Percentiles rank a stretch among this genome's conserved stretches.
phyloP scores from a whole-genome alignment of 1,140 invertebrate genomes.

The Anastrepha obliqua region DNA sequence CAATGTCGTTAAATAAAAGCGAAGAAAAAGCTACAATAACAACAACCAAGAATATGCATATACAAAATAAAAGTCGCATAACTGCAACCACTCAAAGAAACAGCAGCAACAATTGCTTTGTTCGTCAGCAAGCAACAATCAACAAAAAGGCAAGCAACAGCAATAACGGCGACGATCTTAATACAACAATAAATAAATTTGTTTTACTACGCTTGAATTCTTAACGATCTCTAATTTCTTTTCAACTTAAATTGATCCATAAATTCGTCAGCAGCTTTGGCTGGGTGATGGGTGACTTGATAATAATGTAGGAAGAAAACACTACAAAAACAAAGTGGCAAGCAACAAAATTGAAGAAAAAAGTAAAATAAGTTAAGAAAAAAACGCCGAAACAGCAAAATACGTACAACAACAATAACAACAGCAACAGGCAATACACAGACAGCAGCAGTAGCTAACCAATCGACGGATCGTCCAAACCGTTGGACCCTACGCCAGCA shows the following conservation, averaged over 20 bases:
- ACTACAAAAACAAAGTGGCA: background rate
- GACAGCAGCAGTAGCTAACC: background rate
- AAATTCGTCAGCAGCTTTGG: slow-evolving; percentile 36
- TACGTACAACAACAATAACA: background rate
- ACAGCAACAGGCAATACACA: background rate
- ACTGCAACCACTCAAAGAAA: background rate
- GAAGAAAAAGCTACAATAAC: background rate
- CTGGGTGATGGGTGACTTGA: background rate
- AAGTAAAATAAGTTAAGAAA: background rate
- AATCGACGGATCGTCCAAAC: slow-evolving; percentile 7
- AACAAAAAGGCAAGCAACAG: background rate
- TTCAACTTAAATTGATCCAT: slow-evolving; percentile 28
- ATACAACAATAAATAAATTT: slow-evolving; percentile 43
- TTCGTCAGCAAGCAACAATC: background rate
- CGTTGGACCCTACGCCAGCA: background rate
- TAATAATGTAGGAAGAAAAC: slow-evolving; percentile 18
- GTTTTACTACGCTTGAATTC: slow-evolving; percentile 35
- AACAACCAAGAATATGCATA: background rate
- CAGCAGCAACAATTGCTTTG: background rate
- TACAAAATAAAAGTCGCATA: background rate
- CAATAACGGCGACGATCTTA: background rate
- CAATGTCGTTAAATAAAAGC: slow-evolving; percentile 28
- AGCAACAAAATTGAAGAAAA: background rate
- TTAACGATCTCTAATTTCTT: slow-evolving; percentile 45
- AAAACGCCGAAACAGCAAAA: background rate